Conservation (phyloP, 1,140 invertebrate genomes). For the Conus betulinus region DNA sequence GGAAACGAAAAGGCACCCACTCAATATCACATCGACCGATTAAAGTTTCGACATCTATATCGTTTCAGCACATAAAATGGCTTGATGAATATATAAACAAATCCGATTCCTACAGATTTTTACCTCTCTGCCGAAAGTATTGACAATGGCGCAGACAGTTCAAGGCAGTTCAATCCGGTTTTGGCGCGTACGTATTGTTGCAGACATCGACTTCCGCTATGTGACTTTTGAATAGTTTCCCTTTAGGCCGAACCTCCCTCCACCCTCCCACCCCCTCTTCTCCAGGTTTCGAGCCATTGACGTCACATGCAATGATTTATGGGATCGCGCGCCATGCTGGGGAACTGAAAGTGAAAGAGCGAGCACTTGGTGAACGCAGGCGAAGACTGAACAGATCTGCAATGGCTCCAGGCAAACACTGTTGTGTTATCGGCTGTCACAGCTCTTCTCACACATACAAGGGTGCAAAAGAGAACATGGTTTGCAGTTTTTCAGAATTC, state of each 20-base stretch:
- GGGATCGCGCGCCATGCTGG: too few species aligned
- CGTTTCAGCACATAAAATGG: not conserved
- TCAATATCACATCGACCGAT: not conserved
- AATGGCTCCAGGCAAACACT: too few species aligned
- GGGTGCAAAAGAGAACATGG: too few species aligned
- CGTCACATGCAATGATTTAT: too few species aligned
- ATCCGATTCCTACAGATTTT: constrained; percentile 10
- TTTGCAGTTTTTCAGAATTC: too few species aligned
- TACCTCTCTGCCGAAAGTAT: constrained; percentile 3
- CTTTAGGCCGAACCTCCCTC: not conserved
- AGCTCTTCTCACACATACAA: too few species aligned
- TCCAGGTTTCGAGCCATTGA: too few species aligned
- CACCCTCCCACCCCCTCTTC: too few species aligned
- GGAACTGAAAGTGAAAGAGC: too few species aligned
- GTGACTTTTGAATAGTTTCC: not conserved
- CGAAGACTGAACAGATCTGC: too few species aligned
- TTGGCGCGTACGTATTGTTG: constrained; percentile 32
- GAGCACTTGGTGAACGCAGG: too few species aligned
- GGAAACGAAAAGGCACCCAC: not conserved
- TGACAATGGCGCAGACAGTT: constrained; percentile 23
- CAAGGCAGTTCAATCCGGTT: constrained; percentile 45
- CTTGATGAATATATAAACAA: not conserved
- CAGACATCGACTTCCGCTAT: constrained; percentile 32
- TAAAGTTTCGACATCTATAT: not conserved
- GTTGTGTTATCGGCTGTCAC: too few species aligned